Base-by-base conservation (phyloP, 2,113 vertebrate genomes). In the Aegithalos caudatus region DNA sequence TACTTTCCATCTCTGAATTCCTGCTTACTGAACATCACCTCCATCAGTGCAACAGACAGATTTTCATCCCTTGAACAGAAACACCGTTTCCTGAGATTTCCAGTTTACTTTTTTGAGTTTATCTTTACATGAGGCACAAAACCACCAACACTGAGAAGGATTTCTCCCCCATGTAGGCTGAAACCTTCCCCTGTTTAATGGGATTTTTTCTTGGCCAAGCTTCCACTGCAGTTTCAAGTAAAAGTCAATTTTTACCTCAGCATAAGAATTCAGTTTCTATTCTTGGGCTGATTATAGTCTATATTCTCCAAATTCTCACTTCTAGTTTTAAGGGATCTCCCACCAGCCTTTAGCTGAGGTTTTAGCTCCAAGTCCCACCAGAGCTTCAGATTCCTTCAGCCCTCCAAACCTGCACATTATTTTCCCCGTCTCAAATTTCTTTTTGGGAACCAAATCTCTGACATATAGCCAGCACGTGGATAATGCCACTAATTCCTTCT, bases 391-490 rank as follows among this genome's bases (percentile, higher is more conserved):
- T 71, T 29, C 29, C 23, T 81, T 81, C 33, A 62, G 4, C 51
- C 12, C 24, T 70, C 61, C 12, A 62, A 81, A 66, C 19, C 4
- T 17, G 7, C 14, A 10, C 27, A 6, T 60, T 28, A 38, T 69
- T 77, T 77, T 29, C 54, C 29, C 53, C 38, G 29, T 3, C 35
- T 72, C 7, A 2, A 47, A 80, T 58, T 45, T 6, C 16, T 48
- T 44, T 22, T 17, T 9, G 7, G 8, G 14, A 72, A 23, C 11
- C 5, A 28, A 20, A 65, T 61, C 80, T 69, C 80, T 33, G 13
- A n/a, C 48, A 23, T 0, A 33, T 10, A 64, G 3, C 19, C 65
- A 48, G 66, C 27, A 64, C 3, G 2, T 7, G 7, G 42, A 45
- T 24, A 58, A 42, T 44, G 28, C 15, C 12, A 22, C n/a, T 33